Evolutionary conservation across 23 tunicate genomes (phyloP), one percentile per base, ranked within the genome.

Genomic region (Halocynthia aurantium): DNA sequence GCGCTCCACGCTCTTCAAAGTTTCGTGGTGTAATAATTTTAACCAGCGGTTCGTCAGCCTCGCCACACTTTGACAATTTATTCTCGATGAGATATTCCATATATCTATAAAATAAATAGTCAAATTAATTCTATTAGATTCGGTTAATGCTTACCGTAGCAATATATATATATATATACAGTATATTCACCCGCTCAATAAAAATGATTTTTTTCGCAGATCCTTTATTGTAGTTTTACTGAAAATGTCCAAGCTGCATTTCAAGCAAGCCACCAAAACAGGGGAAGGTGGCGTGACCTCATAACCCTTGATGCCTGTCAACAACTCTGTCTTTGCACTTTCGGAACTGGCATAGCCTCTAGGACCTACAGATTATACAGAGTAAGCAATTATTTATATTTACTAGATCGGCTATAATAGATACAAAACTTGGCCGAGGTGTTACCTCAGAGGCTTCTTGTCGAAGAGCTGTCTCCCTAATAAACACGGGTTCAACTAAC

Each of bases 151-250:
- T 31, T 31, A 1, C 1, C 4, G 4, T 31, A 31, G 44, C 1
- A 31, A 31, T n/a, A n/a, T n/a, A n/a, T n/a, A n/a, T n/a, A 31
- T 0, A 31, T 31, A 31, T 31, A 31, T 31, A 31, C n/a, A n/a
- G n/a, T 31, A 1, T 31, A 31, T 31, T 31, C 44, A 88, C 88
- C 95, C 88, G 9, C 84, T 88, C 8, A 88, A 69, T 13, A 75
- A 61, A 77, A 84, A 74, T 63, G 89, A 81, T 76, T 90, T 90
- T n/a, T 74, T 79, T 70, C 86, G 69, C 18, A 90, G 80, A 70
- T 84, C 66, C 63, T 61, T 62, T 66, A 90, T 84, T 6, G 70
- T 80, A 49, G 90, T 83, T 81, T 84, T 60, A 9, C 80, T 70
- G 62, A 84, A 90, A 49, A 90, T 63, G 19, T 90, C 89, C 62